Conservation (phyloP, 2,113 vertebrate genomes). For the Heliornis fulica region DNA sequence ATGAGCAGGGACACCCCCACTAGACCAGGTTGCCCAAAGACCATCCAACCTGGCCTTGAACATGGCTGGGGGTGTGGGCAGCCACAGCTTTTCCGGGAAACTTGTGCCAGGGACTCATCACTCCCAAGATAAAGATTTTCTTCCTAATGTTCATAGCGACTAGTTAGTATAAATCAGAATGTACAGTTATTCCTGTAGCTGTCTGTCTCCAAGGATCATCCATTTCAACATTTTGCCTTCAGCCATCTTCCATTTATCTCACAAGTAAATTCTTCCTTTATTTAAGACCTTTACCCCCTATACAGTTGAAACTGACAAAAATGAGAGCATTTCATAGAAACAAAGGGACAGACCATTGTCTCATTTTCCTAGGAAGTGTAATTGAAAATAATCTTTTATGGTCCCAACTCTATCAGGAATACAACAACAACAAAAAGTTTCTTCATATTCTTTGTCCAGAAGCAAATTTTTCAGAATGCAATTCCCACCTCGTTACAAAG, state of each 20-base stretch:
- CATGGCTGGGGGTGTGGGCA: too few relatives aligned
- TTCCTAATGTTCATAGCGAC: not conserved
- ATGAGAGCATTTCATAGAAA: not conserved
- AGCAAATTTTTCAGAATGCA: not conserved
- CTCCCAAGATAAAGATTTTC: too few relatives aligned
- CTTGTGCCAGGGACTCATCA: too few relatives aligned
- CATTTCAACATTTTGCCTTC: not conserved
- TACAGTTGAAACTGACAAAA: not conserved
- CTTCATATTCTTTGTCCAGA: not conserved
- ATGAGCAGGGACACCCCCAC: too few relatives aligned
- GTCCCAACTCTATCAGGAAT: not conserved
- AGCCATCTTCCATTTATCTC: not conserved
- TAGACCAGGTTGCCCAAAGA: too few relatives aligned
- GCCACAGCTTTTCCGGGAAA: too few relatives aligned
- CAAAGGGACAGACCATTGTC: not conserved
- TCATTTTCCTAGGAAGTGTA: not conserved
- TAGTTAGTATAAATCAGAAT: not conserved
- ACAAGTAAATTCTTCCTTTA: not conserved
- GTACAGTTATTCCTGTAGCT: not conserved
- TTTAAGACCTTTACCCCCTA: not conserved
- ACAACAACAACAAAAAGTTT: accelerated
- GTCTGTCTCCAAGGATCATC: not conserved
- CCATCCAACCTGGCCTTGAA: too few relatives aligned
- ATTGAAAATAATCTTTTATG: not conserved
- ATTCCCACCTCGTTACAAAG: not conserved